Percentiles rank a stretch among this genome's conserved stretches.
Evolutionary conservation across 2,888 invertebrate genomes (phyloP).

Genomic region (Cryptophagus acutangulus): DNA sequence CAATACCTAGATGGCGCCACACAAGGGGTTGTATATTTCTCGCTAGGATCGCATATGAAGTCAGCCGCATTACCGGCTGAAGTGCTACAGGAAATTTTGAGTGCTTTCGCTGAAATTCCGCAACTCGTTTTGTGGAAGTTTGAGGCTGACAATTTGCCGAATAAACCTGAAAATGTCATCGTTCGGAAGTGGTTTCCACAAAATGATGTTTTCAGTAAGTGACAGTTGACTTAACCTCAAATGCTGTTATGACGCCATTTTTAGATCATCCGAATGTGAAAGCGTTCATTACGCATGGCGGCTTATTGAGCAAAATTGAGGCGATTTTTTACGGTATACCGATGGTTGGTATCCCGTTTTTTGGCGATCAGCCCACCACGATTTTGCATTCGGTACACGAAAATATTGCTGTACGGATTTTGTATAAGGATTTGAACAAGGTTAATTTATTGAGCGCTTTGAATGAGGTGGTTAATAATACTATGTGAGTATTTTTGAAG

Average conservation of each 20-base stretch:
- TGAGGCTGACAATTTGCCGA: constrained; percentile 44
- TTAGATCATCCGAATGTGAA: constrained; percentile 53
- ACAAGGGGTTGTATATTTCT: constrained; percentile 33
- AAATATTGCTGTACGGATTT: constrained; percentile 43
- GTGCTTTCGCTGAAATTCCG: too few relatives aligned
- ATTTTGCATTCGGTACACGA: constrained; percentile 45
- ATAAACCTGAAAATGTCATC: constrained; percentile 54
- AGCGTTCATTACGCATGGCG: constrained; percentile 57
- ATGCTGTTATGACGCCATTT: too few relatives aligned
- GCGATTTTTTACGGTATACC: constrained; percentile 50
- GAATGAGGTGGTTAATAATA: constrained; percentile 24
- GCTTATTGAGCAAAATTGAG: constrained; percentile 55
- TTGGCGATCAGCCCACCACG: constrained; percentile 51
- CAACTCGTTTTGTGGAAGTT: too few relatives aligned
- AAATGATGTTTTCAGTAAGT: constrained; percentile 29
- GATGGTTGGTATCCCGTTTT: constrained; percentile 52
- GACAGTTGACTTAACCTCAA: neutral
- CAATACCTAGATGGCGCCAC: constrained; percentile 27
- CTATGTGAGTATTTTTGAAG: constrained; percentile 12
- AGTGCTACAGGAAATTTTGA: too few relatives aligned
- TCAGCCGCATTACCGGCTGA: too few relatives aligned
- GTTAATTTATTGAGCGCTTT: constrained; percentile 14
- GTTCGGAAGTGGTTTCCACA: constrained; percentile 65
- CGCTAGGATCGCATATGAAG: too few relatives aligned
- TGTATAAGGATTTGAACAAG: constrained; percentile 38